Percentiles rank a stretch among this genome's conserved stretches.
Conservation (phyloP, 1,140 invertebrate species). For the Ectropis grisescens region DNA sequence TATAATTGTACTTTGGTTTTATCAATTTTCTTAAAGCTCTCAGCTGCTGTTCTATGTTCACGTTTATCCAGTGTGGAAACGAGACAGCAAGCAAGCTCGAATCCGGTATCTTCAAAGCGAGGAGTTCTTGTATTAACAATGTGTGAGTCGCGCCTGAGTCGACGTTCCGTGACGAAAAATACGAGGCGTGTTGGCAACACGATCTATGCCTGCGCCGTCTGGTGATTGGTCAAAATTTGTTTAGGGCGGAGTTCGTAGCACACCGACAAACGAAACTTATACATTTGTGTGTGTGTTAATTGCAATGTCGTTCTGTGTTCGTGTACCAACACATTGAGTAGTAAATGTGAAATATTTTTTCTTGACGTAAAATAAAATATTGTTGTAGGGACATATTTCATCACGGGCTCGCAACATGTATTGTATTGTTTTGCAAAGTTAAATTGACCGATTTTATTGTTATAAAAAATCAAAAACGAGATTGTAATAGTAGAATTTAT, state of each 20-base stretch:
- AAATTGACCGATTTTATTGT: too few relatives aligned
- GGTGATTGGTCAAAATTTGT: conserved; percentile 58
- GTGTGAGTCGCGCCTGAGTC: conserved; percentile 68
- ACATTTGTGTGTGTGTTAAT: conserved; percentile 57
- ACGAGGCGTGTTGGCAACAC: conserved; percentile 59
- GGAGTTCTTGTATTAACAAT: conserved; percentile 55
- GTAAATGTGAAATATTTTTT: too few relatives aligned
- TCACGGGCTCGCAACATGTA: too few relatives aligned
- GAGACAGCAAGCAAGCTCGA: conserved; percentile 37
- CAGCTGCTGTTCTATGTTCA: too few relatives aligned
- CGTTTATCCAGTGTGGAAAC: conserved; percentile 28
- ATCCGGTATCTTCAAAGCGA: conserved; percentile 59
- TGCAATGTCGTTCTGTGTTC: conserved; percentile 56
- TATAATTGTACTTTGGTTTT: not conserved
- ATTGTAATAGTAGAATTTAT: too few relatives aligned
- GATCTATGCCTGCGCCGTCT: conserved; percentile 50
- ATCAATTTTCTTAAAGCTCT: too few relatives aligned
- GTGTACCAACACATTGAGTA: conserved; percentile 40
- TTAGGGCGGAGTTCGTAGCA: conserved; percentile 54
- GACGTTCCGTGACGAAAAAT: conserved; percentile 60
- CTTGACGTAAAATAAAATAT: too few relatives aligned
- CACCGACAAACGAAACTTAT: conserved; percentile 42
- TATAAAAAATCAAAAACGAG: too few relatives aligned
- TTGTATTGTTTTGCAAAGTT: too few relatives aligned
- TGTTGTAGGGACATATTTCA: too few relatives aligned